A percentile compares a stretch with the other conserved stretches of the same genome.
Evolutionary conservation across 2,113 vertebrate genomes (phyloP).

Genomic region (Orientallactaga bullata): DNA sequence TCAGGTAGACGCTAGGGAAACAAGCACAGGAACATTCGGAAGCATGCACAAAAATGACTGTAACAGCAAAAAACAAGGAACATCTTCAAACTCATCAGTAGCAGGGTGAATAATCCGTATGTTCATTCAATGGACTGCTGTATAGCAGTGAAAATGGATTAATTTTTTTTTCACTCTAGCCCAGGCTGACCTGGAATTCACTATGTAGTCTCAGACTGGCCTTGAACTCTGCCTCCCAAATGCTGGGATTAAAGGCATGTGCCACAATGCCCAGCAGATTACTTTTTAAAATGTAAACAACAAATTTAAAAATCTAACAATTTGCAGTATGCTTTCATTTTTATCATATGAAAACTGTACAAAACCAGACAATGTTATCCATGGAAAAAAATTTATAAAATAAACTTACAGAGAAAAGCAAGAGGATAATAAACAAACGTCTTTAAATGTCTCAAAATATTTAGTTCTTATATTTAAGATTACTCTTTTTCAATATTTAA

Average conservation of each 20-base stretch:
- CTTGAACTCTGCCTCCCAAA: too few relatives aligned
- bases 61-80: constrained; percentile 1
- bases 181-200: too few relatives aligned
- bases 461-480: constrained; percentile 52
- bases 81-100: constrained; percentile 11
- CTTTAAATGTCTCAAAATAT: constrained; percentile 32
- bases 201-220: too few relatives aligned
- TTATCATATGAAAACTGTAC: constrained; percentile 19
- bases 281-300: constrained; percentile 44
- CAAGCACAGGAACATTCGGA: neutral
- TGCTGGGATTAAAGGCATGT: too few relatives aligned
- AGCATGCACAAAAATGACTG: neutral
- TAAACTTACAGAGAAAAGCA: constrained; percentile 51
- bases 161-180: too few relatives aligned
- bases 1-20: neutral
- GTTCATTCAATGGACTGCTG: neutral
- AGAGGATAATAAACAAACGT: constrained; percentile 24
- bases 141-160: neutral
- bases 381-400: neutral
- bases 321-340: constrained; percentile 26
- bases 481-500: constrained; percentile 29
- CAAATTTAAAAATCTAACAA: constrained; percentile 12
- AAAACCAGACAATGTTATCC: constrained; percentile 44
- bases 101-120: neutral
- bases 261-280: neutral